phyloP scores from a whole-genome alignment of 2,888 invertebrate species.

The Anodontia alba region DNA sequence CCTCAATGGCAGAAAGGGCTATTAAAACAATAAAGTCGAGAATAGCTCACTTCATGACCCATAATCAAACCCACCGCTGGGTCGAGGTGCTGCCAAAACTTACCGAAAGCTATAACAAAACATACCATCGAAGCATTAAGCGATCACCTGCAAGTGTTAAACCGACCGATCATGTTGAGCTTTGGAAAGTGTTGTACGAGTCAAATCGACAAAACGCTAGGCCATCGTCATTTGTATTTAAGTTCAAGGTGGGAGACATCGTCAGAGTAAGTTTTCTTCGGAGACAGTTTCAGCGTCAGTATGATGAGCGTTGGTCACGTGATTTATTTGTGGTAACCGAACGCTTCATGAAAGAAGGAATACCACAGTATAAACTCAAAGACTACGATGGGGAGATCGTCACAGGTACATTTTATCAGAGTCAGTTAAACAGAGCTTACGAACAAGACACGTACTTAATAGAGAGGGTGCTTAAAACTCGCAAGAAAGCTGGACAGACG shows the following conservation, averaged over 20 bases:
- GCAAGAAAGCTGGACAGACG: no score
- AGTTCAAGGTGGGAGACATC: background rate
- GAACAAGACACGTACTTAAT: slow-evolving; percentile 32
- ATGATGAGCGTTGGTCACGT: background rate
- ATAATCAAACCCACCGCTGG: no score
- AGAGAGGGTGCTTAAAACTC: slow-evolving; percentile 13
- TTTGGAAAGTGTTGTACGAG: background rate
- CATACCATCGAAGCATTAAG: background rate
- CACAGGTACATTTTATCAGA: slow-evolving; percentile 43
- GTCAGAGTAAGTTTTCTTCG: background rate
- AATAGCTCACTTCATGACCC: background rate
- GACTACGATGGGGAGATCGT: slow-evolving; percentile 27
- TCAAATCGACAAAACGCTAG: background rate
- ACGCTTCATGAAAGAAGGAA: slow-evolving; percentile 9
- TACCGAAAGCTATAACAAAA: background rate
- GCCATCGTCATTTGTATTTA: background rate
- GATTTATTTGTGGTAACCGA: slow-evolving; percentile 7
- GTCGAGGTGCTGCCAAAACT: background rate
- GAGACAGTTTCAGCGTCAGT: background rate
- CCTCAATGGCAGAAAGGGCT: background rate
- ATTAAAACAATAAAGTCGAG: background rate
- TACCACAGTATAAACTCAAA: no score
- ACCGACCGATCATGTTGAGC: background rate
- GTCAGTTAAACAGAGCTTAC: slow-evolving; percentile 40
- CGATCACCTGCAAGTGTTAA: background rate